These are phyloP conservation scores for Plecotus auritus DNA, from an alignment of 2,113 vertebrate species.

Conservation along the genomic window DNA sequence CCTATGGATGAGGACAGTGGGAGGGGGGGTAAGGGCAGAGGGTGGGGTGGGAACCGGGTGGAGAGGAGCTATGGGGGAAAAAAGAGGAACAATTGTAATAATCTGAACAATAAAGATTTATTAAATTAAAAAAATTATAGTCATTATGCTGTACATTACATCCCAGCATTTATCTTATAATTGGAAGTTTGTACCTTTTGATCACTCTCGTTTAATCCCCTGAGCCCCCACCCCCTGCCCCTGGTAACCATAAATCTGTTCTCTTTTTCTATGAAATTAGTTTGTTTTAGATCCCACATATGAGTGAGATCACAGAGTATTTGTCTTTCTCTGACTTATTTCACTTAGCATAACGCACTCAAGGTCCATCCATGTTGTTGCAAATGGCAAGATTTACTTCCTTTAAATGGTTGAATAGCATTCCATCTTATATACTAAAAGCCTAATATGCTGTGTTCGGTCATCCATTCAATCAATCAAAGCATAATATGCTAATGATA, in stretches of 20 bases:
- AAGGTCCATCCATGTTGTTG: neutral
- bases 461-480: too few species aligned
- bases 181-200: neutral
- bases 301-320: neutral
- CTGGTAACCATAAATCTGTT: neutral
- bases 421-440: too few species aligned
- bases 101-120: too few species aligned
- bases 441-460: too few species aligned
- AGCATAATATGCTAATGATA: too few species aligned
- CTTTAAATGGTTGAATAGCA: neutral
- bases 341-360: neutral
- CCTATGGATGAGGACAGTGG: too few species aligned
- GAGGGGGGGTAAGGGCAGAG: too few species aligned
- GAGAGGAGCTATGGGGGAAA: too few species aligned
- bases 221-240: too few species aligned
- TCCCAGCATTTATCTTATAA: neutral
- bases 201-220: neutral
- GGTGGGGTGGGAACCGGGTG: too few species aligned
- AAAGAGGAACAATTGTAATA: too few species aligned
- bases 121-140: neutral
- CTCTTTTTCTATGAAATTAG: neutral
- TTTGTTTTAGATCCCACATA: neutral
- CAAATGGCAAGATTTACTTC: neutral
- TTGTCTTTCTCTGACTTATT: neutral
- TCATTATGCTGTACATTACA: neutral